phyloP scores from a whole-genome alignment of 1,140 invertebrate genomes.

The Stegodyphus dumicola region DNA sequence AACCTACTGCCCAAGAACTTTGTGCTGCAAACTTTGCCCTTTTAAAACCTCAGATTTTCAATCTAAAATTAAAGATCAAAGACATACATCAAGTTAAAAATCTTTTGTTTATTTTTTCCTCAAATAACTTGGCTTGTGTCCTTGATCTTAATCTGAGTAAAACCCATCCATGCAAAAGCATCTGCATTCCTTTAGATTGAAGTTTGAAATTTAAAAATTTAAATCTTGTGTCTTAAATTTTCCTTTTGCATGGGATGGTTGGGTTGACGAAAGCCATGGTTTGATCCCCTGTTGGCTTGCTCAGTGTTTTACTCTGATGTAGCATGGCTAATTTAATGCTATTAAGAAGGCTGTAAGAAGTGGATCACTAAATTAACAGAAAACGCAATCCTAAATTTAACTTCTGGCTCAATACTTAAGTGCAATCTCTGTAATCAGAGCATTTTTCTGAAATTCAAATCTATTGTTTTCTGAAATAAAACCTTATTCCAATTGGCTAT shows the following conservation, averaged over 20 bases:
- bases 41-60: slow-evolving; percentile 58
- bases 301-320: slow-evolving; percentile 33
- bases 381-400: slow-evolving; percentile 1
- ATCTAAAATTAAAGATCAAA: neutral
- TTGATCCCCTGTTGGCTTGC: slow-evolving; percentile 36
- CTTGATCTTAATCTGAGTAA: slow-evolving; percentile 17
- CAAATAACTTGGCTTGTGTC: slow-evolving; percentile 2
- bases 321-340: neutral
- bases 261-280: slow-evolving; percentile 15
- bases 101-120: neutral
- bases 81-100: neutral
- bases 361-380: slow-evolving; percentile 46
- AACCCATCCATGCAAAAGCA: slow-evolving; percentile 41
- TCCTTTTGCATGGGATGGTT: slow-evolving; percentile 26
- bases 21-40: neutral
- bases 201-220: slow-evolving; percentile 1
- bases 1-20: neutral
- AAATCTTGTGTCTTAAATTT: slow-evolving; percentile 6
- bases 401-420: slow-evolving; percentile 12
- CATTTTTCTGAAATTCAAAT: slow-evolving; percentile 26
- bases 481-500: slow-evolving; percentile 39
- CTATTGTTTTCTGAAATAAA: slow-evolving; percentile 24
- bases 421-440: neutral
- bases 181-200: neutral
- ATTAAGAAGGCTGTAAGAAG: neutral